Base-by-base conservation (phyloP, 2,888 invertebrate species). In the Mimumesa dahlbomi region DNA sequence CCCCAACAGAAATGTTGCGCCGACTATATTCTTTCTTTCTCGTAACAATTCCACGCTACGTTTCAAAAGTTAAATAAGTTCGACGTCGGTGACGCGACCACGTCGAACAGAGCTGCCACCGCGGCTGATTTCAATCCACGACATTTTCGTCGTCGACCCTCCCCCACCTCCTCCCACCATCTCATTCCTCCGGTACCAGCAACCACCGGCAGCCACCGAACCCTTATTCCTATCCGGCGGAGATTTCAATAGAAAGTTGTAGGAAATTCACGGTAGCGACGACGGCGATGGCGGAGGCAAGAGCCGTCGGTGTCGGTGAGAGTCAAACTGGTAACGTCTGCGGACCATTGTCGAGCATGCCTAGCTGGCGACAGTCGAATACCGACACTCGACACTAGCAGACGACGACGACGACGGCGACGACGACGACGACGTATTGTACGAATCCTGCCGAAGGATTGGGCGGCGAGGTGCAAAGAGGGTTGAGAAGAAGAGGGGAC, bases 161-260 rank as follows among this genome's bases (percentile, higher is more conserved):
- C 7, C 21, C 19, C 19, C 13, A 14, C 53, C n/a, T n/a, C n/a
- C 29, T 22, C 53, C 56, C 38, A 52, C 49, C 62, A 48, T 56
- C 43, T 40, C 38, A 53, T 61, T 29, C n/a, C n/a, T 43, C 43
- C 46, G 54, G 48, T 45, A 45, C 67, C 53, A 40, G 53, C 62
- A 63, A 64, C 68, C 56, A 50, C 69, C 50, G n/a, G n/a, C n/a
- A n/a, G n/a, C n/a, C n/a, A n/a, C n/a, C n/a, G n/a, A 67, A 42
- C 62, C 75, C 73, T 80, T 80, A 77, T 78, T 75, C 76, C 71
- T 79, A 79, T 69, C 81, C 80, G 76, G 46, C 75, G 78, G 79
- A 84, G 79, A 79, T 77, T 83, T 84, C 82, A 84, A 84, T 85
- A 70, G 84, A 82, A 85, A 83, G 82, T 83, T 82, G 80, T 81